A percentile compares a stretch with the other conserved stretches of the same genome.
These are phyloP conservation scores for Drosophila incognita DNA, from an alignment of 2,888 invertebrate genomes.

Conservation along the genomic window DNA sequence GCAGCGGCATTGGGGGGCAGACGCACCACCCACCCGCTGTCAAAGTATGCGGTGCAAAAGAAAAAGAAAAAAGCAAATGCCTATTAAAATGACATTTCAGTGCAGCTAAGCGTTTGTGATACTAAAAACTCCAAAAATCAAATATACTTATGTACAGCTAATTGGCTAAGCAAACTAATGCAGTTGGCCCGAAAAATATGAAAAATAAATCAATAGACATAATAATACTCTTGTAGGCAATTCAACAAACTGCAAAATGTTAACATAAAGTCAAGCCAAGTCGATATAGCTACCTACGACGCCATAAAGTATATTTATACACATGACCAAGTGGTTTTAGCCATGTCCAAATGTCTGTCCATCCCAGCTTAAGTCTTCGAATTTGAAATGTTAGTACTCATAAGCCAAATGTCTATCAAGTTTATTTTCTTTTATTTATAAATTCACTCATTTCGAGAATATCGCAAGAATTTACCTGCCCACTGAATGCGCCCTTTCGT, in stretches of 20 bases:
- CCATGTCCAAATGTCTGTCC: not conserved
- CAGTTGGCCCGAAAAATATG: not conserved
- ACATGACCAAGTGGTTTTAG: not conserved
- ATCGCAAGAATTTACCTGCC: not conserved
- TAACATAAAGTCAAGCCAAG: not conserved
- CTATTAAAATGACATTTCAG: conserved; percentile 22
- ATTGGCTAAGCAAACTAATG: not conserved
- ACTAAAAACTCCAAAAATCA: not conserved
- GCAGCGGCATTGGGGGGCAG: conserved; percentile 7
- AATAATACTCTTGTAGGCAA: not conserved
- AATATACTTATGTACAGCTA: not conserved
- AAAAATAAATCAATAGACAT: not conserved
- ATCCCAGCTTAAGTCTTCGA: not conserved
- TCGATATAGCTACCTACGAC: not conserved
- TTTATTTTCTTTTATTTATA: not conserved
- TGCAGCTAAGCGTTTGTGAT: conserved; percentile 7
- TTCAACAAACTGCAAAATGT: not conserved
- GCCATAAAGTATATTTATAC: not conserved
- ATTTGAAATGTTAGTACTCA: not conserved
- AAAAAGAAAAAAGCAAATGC: conserved; percentile 14
- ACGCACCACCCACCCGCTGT: conserved; percentile 45
- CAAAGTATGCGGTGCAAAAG: conserved; percentile 12
- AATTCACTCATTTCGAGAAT: not conserved
- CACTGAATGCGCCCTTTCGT: not conserved
- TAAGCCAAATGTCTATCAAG: not conserved